Conservation (phyloP, 2,797 vertebrate species). For the Anguilla obscura region DNA sequence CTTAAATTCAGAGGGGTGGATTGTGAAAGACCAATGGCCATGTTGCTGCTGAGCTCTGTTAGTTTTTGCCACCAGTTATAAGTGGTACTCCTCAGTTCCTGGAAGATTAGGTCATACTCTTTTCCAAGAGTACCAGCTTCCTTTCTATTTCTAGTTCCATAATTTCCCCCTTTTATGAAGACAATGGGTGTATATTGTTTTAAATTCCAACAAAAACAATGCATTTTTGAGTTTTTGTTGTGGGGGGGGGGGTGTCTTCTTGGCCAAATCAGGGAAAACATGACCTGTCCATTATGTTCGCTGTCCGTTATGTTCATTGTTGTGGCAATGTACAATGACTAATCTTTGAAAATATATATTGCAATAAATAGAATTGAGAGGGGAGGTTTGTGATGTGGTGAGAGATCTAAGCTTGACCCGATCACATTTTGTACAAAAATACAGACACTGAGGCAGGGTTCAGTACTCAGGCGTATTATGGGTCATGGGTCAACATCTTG, state of each 20-base stretch:
- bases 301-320: background rate
- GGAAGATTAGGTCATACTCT: conserved; percentile 42
- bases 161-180: conserved; percentile 37
- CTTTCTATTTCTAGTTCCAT: conserved; percentile 48
- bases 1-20: conserved; percentile 8
- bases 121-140: conserved; percentile 44
- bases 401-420: background rate
- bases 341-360: background rate
- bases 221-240: background rate
- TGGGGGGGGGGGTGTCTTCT: background rate
- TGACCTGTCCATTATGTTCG: background rate
- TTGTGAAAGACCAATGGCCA: conserved; percentile 20
- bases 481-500: background rate
- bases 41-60: conserved; percentile 48
- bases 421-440: background rate
- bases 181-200: conserved; percentile 30
- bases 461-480: background rate
- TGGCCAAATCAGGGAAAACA: background rate
- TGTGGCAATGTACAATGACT: background rate
- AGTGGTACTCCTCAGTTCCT: conserved; percentile 45
- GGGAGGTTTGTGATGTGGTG: background rate
- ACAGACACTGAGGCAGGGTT: background rate
- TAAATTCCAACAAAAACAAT: conserved; percentile 31
- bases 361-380: background rate
- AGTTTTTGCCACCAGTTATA: conserved; percentile 46